Base-by-base conservation (phyloP, 2,888 invertebrate genomes). In the Theodoxus fluviatilis region DNA sequence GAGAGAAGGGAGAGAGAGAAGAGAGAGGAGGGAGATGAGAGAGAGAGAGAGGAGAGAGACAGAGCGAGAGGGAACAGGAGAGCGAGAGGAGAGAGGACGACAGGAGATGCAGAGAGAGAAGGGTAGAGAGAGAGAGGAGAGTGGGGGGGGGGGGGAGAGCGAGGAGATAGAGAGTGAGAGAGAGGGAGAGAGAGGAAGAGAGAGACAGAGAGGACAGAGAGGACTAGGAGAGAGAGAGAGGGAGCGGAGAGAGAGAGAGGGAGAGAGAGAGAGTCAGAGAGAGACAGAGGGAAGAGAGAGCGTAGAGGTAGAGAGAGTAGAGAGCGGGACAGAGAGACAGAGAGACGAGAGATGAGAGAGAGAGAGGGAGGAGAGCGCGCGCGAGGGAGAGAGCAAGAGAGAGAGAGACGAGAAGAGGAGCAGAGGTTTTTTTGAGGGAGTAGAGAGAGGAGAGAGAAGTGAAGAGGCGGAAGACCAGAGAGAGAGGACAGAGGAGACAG, bases 401-500 rank as follows among this genome's bases (percentile, higher is more conserved):
- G 25, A 3, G 43, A 22, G 33, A 37, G n/a, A 49, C 49, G 43
- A 47, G 9, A 43, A 31, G 37, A 49, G 66, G 35, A 12, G 49
- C 64, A 9, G 55, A 31, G 49, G 69, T 37, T 49, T 64, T 49
- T 61, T 71, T 47, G 63, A 43, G 33, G 38, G 70, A 38, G 52
- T 22, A 28, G 33, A 55, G 31, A 67, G 57, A 68, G 37, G 38
- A 59, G 47, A 33, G 22, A 49, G 33, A 43, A 47, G 25, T 43
- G 47, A 65, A 66, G 67, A 67, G 70, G 57, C 68, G 65, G 67
- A 33, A 52, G 59, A 12, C 63, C 37, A 25, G 7, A 59, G 28
- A 33, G 59, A 74, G 73, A 73, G 72, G 70, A 74, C 74, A 67
- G 49, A 65, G 37, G 63, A 66, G 64, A 38, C 37, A 64, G 66